Base-by-base conservation (phyloP, 2,888 invertebrate species). In the Eurytoma californica region DNA sequence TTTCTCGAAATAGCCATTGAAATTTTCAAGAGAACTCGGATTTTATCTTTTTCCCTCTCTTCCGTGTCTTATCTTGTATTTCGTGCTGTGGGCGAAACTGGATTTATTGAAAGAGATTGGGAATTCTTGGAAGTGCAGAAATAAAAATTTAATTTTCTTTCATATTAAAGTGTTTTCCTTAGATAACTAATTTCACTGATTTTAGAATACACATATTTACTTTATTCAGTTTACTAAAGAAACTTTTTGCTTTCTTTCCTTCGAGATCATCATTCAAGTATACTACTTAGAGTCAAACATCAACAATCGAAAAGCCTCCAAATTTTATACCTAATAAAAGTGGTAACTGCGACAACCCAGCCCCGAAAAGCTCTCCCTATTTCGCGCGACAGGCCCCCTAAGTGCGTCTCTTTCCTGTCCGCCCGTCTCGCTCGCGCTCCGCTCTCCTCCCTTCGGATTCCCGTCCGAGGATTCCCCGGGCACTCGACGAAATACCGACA, bases 391-490 rank as follows among this genome's bases (percentile, higher is more conserved):
- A 1, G 39, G 39, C 39, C 39, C 24, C 39, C 39, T 39, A 39
- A 61, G 61, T 61, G 24, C 24, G 61, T 16, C 61, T 61, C n/a
- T 61, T 61, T 61, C 39, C 61, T 28, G 39, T 30, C 39, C 39
- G 39, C 76, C 83, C 63, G 82, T 82, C 67, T 67, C 74, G 3
- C 67, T 24, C 76, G 82, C 63, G 82, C 82, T 63, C 63, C 74
- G 3, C 67, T 24, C 66, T 67, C 65, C 39, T 81, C 82, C 67
- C 63, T 72, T 2, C 57, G 70, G 60, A 73, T 57, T 65, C 66
- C 51, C 76, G n/a, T 53, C 66, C 61, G 39, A 69, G 69, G 51
- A 66, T 51, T 76, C 24, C 53, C n/a, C 53, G 53, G 39, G 39
- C n/a, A 14, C 53, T 53, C 53, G n/a, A 53, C 77, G 49, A 79